Evolutionary conservation across 1,140 invertebrate genomes (phyloP).

Genomic region (Drosophila nebulosa): DNA sequence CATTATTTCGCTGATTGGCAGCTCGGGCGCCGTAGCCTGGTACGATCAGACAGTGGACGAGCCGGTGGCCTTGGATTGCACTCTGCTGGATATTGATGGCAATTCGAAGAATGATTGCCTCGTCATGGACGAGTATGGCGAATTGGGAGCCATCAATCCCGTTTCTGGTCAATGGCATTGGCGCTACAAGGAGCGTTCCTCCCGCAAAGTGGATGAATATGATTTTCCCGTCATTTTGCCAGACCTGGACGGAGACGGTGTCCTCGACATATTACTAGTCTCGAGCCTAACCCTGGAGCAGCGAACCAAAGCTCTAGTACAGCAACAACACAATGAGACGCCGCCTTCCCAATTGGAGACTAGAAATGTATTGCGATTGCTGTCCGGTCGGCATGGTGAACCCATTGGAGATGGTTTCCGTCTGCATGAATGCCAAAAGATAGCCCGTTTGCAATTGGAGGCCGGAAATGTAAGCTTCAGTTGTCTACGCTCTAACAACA

Average conservation of each 20-base stretch:
- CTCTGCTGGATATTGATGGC: conserved; percentile 85
- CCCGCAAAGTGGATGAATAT: conserved; percentile 82
- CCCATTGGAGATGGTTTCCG: conserved; percentile 82
- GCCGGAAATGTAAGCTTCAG: conserved; percentile 68
- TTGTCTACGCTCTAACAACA: conserved; percentile 81
- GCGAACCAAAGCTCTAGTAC: conserved; percentile 52
- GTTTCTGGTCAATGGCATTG: conserved; percentile 84
- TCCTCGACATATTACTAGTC: conserved; percentile 85
- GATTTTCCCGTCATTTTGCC: conserved; percentile 87
- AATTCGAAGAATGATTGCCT: conserved; percentile 88
- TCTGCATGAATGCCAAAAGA: conserved; percentile 82
- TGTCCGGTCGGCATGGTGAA: conserved; percentile 83
- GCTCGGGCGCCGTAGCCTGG: conserved; percentile 85
- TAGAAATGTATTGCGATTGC: conserved; percentile 84
- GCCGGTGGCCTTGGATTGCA: conserved; percentile 87
- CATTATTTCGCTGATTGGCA: conserved; percentile 84
- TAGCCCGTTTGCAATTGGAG: conserved; percentile 80
- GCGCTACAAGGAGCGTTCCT: conserved; percentile 83
- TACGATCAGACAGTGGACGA: conserved; percentile 84
- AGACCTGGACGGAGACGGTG: conserved; percentile 87
- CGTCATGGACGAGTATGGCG: conserved; percentile 85
- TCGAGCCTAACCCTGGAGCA: conserved; percentile 79
- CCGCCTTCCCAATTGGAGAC: conserved; percentile 54
- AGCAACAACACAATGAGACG: conserved; percentile 48
- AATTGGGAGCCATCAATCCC: conserved; percentile 86